Evolutionary conservation across 1,140 invertebrate genomes (phyloP).

Genomic region (Steinernema feltiae): DNA sequence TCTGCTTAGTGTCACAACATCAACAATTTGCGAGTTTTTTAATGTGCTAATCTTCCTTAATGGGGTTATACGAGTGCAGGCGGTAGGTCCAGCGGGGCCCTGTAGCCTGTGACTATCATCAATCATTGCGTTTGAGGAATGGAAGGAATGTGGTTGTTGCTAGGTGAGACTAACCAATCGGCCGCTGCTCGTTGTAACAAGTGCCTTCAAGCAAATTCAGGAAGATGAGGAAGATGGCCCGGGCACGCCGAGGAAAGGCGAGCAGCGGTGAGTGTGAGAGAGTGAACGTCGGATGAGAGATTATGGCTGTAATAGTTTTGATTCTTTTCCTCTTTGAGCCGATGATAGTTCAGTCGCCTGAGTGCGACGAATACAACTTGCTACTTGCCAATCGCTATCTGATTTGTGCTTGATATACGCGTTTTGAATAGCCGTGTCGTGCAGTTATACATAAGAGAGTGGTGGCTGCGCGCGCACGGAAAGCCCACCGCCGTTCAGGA

Average conservation of each 20-base stretch:
- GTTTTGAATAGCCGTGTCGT: too few species aligned
- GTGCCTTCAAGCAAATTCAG: slow-evolving; percentile 12
- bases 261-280: slow-evolving; percentile 2
- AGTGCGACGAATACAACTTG: background rate
- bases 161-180: slow-evolving; percentile 15
- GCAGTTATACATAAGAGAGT: too few species aligned
- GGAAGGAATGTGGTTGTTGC: slow-evolving; percentile 15
- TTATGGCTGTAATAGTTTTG: slow-evolving; percentile 10
- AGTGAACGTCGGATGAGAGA: slow-evolving; percentile 4
- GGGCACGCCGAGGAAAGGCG: background rate
- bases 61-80: background rate
- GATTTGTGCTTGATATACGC: background rate
- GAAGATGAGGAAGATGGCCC: slow-evolving; percentile 14
- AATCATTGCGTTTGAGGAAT: slow-evolving; percentile 14
- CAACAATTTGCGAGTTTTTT: too few species aligned
- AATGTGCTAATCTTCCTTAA: slow-evolving; percentile 17
- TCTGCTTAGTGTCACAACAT: too few species aligned
- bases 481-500: background rate
- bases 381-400: background rate
- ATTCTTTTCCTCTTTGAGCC: slow-evolving; percentile 10
- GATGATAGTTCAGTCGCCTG: background rate
- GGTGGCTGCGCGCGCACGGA: background rate
- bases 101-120: slow-evolving; percentile 4
- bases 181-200: slow-evolving; percentile 11
- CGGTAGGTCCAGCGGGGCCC: background rate